phyloP scores from a whole-genome alignment of 2,888 invertebrate species.

The Troides oblongomaculatus region DNA sequence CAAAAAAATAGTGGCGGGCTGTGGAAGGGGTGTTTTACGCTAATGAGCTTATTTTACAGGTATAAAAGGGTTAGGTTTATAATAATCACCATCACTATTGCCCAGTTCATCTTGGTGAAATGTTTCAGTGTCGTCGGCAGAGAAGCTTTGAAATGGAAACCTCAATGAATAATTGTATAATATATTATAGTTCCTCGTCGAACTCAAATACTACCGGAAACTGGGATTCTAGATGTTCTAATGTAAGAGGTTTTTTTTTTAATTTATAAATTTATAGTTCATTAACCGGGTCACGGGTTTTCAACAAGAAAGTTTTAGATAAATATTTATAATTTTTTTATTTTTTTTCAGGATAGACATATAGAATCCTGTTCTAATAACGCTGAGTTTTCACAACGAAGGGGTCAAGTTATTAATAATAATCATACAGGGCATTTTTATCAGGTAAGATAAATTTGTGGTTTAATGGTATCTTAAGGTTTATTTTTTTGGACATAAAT shows the following conservation, averaged over 20 bases:
- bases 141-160: constrained; percentile 5
- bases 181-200: background rate
- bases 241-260: constrained; percentile 9
- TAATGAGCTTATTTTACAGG: constrained; percentile 26
- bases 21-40: constrained; percentile 8
- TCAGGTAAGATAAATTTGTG: no score
- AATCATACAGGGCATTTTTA: no score
- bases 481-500: background rate
- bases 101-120: constrained; percentile 21
- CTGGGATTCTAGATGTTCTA: background rate
- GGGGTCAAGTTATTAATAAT: no score
- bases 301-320: background rate
- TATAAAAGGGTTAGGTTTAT: constrained; percentile 29
- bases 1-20: background rate
- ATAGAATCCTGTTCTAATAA: no score
- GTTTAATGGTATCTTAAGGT: no score
- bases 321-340: background rate
- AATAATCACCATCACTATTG: constrained; percentile 10
- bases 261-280: background rate
- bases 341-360: no score
- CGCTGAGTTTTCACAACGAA: no score
- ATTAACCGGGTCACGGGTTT: background rate
- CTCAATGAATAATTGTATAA: background rate
- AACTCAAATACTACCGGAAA: background rate
- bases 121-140: constrained; percentile 4